Conservation (phyloP, 2,113 vertebrate genomes). For the Rhinolophus ferrumequinum region DNA sequence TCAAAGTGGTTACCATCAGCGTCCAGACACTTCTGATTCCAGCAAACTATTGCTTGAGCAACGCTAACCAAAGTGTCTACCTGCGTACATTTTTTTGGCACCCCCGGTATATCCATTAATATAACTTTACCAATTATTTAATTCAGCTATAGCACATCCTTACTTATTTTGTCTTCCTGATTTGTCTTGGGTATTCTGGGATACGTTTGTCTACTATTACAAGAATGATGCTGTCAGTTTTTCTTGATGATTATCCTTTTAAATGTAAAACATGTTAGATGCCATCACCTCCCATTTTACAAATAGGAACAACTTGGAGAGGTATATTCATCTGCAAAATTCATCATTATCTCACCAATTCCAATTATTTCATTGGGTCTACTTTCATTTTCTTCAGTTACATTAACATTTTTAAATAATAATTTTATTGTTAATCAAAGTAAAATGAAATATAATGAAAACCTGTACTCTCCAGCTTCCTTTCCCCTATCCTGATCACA, state of each 20-base stretch:
- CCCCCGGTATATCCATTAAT: neutral
- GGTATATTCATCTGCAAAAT: neutral
- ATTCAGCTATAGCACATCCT: neutral
- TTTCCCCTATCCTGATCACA: neutral
- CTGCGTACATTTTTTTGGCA: too few relatives aligned
- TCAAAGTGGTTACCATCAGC: too few relatives aligned
- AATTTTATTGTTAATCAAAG: neutral
- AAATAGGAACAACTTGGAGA: neutral
- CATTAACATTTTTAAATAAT: neutral
- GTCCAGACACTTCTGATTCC: too few relatives aligned
- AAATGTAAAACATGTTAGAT: neutral
- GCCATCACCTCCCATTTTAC: neutral
- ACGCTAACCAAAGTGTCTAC: too few relatives aligned
- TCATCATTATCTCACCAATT: neutral
- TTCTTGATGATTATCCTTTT: neutral
- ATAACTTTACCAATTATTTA: neutral
- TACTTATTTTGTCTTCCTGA: neutral
- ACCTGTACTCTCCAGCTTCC: neutral
- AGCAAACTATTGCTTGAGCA: too few relatives aligned
- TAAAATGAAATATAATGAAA: constrained; percentile 15
- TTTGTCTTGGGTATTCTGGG: neutral
- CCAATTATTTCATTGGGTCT: neutral
- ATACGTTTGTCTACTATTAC: neutral
- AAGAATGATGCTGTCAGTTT: neutral
- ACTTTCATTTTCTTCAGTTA: neutral